A percentile compares a stretch with the other conserved stretches of the same genome.
Conservation (phyloP, 1,140 invertebrate genomes). For the Drosophila navojoa region DNA sequence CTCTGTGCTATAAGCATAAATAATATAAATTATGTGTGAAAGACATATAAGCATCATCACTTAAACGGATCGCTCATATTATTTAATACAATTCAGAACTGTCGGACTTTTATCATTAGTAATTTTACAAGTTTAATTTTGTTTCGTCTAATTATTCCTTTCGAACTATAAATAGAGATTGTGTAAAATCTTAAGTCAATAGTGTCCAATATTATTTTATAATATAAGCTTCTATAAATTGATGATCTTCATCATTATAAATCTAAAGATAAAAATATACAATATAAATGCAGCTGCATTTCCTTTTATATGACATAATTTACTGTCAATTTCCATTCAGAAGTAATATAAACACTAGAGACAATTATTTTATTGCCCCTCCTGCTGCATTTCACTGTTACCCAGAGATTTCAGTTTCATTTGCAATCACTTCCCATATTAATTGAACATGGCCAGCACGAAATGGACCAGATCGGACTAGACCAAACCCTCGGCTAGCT, state of each 20-base stretch:
- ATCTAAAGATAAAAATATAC: too few species aligned
- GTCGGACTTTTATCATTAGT: too few species aligned
- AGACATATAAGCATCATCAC: neutral
- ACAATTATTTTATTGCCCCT: neutral
- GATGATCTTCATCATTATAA: too few species aligned
- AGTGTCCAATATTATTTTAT: too few species aligned
- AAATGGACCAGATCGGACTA: conserved; percentile 27
- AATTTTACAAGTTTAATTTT: too few species aligned
- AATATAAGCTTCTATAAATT: too few species aligned
- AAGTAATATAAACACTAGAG: neutral
- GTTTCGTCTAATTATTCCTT: too few species aligned
- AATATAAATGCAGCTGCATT: too few species aligned
- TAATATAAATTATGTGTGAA: neutral
- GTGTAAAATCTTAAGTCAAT: too few species aligned
- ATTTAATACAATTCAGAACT: neutral
- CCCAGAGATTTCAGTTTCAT: conserved; percentile 54
- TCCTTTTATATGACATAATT: too few species aligned
- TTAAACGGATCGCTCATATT: neutral
- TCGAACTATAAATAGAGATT: too few species aligned
- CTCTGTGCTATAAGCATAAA: neutral
- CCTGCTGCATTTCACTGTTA: conserved; percentile 7
- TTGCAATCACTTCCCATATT: conserved; percentile 58
- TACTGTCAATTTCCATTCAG: neutral
- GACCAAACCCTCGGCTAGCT: conserved; percentile 3
- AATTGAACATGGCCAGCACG: conserved; percentile 62